Evolutionary conservation across 64 coral and sea anemone genomes (phyloP).

Genomic region (Pocillopora verrucosa): DNA sequence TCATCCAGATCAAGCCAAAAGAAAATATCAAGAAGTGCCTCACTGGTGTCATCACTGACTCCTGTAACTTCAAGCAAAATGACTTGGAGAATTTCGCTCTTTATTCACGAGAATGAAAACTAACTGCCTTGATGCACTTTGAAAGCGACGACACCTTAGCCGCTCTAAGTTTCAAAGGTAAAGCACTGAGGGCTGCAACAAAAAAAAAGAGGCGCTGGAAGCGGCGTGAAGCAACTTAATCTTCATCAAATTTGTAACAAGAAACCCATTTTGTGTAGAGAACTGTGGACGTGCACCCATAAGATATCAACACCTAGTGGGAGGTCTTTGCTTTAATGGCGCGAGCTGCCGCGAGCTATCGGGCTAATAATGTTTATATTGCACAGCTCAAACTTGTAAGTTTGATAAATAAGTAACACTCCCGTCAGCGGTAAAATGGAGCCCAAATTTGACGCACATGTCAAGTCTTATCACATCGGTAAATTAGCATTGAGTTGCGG

Average conservation of each 20-base stretch:
- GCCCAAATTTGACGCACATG: not conserved
- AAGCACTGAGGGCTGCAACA: not conserved
- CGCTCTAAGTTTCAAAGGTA: not conserved
- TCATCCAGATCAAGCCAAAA: conserved; percentile 15
- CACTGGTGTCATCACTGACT: not conserved
- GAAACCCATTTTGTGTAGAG: conserved; percentile 47
- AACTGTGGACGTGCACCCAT: conserved; percentile 35
- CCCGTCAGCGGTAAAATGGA: not conserved
- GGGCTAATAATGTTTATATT: conserved; percentile 28
- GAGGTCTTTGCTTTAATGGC: conserved; percentile 17
- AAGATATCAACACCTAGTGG: conserved; percentile 58
- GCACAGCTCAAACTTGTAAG: conserved; percentile 29
- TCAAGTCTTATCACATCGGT: not conserved
- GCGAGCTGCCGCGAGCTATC: conserved; percentile 9
- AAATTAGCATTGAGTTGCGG: not conserved
- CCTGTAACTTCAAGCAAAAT: not conserved
- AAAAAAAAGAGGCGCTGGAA: conserved; percentile 30
- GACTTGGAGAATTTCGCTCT: not conserved
- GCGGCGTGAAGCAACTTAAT: conserved; percentile 39
- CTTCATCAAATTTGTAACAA: conserved; percentile 36
- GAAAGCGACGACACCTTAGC: not conserved
- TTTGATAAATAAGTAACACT: not conserved
- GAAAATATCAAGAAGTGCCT: conserved; percentile 4
- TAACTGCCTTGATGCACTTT: not conserved
- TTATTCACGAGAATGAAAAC: not conserved